phyloP scores from a whole-genome alignment of 2,113 vertebrate genomes.

The Siniperca knerii region DNA sequence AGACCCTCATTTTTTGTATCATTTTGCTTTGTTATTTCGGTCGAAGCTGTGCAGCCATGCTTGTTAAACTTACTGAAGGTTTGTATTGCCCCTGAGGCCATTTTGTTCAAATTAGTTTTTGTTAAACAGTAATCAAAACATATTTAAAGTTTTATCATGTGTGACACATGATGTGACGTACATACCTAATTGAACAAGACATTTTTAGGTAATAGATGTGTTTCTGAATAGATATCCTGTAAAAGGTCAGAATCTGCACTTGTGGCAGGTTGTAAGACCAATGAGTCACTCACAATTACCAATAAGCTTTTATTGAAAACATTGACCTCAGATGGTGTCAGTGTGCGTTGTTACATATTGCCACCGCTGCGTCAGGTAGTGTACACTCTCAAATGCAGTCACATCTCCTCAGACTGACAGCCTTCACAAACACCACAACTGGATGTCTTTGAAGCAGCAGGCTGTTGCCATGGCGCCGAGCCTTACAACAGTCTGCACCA shows the following conservation, averaged over 20 bases:
- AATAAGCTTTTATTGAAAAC: background rate
- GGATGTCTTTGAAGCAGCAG: slow-evolving; percentile 41
- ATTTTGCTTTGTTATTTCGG: background rate
- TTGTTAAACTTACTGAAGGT: background rate
- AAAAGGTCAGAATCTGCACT: background rate
- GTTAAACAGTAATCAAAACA: background rate
- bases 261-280: background rate
- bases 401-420: slow-evolving; percentile 20
- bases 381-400: slow-evolving; percentile 1
- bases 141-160: no score
- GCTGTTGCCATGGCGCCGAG: slow-evolving; percentile 64
- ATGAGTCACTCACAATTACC: background rate
- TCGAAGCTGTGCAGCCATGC: background rate
- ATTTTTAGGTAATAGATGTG: background rate
- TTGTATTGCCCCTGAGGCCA: background rate
- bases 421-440: slow-evolving; percentile 43
- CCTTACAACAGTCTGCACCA: slow-evolving; percentile 31
- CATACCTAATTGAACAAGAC: background rate
- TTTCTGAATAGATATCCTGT: background rate
- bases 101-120: background rate
- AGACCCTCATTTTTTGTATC: background rate
- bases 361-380: background rate
- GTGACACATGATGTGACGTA: background rate
- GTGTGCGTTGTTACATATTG: background rate
- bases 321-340: background rate